Evolutionary conservation across 1,140 invertebrate species (phyloP).

Genomic region (Zaprionus kolodkinae): DNA sequence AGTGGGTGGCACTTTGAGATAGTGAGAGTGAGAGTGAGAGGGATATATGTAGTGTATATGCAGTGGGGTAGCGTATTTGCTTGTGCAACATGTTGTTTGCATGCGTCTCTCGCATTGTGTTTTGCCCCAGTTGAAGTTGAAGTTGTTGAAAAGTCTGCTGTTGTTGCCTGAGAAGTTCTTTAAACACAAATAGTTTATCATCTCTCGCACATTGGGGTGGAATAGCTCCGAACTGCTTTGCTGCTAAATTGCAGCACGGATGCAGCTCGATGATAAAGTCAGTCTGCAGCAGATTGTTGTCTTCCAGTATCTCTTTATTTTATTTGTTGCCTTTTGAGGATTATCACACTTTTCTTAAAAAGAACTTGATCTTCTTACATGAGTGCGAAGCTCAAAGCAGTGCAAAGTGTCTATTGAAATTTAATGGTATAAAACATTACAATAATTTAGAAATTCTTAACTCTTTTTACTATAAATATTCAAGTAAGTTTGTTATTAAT

Average conservation of each 20-base stretch:
- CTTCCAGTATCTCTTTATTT: background rate
- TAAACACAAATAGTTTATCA: constrained; percentile 14
- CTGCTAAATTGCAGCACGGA: background rate
- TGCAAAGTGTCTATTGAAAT: background rate
- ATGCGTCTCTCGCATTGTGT: constrained; percentile 23
- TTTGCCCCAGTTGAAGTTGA: constrained; percentile 25
- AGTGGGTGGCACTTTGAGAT: background rate
- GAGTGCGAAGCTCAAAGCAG: background rate
- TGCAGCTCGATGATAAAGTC: too few relatives aligned
- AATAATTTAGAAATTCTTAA: too few relatives aligned
- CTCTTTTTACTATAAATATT: too few relatives aligned
- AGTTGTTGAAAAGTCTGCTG: constrained; percentile 27
- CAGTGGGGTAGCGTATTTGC: constrained; percentile 16
- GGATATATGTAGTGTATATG: background rate
- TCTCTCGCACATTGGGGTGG: background rate
- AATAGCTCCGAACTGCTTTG: background rate
- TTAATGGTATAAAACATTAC: background rate
- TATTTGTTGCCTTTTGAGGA: background rate
- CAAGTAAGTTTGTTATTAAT: too few relatives aligned
- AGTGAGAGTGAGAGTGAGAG: background rate
- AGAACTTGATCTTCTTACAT: background rate
- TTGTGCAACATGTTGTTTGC: constrained; percentile 38
- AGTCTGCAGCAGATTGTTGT: constrained; percentile 5
- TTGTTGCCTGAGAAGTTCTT: constrained; percentile 24
- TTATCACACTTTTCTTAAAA: background rate